Percentiles rank a stretch among this genome's conserved stretches.
Conservation (phyloP, 2,797 vertebrate genomes). For the Helicolenus hilgendorfi region DNA sequence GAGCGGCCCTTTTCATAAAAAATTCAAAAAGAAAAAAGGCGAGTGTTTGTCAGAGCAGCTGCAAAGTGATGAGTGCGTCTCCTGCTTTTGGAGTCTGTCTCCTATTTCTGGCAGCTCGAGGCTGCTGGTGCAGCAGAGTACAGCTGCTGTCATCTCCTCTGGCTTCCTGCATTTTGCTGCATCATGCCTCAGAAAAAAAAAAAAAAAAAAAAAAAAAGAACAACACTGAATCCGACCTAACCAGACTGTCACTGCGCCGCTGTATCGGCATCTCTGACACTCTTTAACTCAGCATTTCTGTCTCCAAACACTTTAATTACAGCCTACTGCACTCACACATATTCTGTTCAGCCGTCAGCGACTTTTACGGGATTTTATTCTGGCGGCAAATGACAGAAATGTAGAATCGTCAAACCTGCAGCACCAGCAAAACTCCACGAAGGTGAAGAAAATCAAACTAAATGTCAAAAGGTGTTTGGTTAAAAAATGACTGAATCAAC, state of each 20-base stretch:
- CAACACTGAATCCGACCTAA: not conserved
- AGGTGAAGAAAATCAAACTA: not conserved
- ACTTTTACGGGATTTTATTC: not conserved
- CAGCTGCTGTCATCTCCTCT: slow-evolving; percentile 52
- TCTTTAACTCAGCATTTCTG: slow-evolving; percentile 3
- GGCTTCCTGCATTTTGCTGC: slow-evolving; percentile 57
- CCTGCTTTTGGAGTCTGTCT: slow-evolving; percentile 26
- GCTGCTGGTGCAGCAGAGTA: slow-evolving; percentile 47
- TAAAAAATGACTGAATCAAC: not conserved
- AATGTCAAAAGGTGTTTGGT: not conserved
- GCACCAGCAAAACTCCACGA: not conserved
- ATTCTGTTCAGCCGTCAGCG: not conserved
- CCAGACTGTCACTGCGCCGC: not conserved
- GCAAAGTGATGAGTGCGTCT: slow-evolving; percentile 13
- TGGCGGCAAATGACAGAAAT: not conserved
- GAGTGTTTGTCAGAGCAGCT: slow-evolving; percentile 25
- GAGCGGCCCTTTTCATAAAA: slow-evolving; percentile 27
- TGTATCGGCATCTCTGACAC: slow-evolving; percentile 3
- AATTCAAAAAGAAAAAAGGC: slow-evolving; percentile 3
- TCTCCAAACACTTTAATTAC: not conserved
- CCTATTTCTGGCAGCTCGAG: slow-evolving; percentile 43
- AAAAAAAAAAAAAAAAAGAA: not conserved
- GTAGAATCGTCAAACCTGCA: not conserved
- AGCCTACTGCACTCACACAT: not conserved
- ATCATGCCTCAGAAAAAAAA: slow-evolving; percentile 33